These are phyloP conservation scores for Drosophila saltans DNA, from an alignment of 1,140 invertebrate genomes.

Conservation along the genomic window DNA sequence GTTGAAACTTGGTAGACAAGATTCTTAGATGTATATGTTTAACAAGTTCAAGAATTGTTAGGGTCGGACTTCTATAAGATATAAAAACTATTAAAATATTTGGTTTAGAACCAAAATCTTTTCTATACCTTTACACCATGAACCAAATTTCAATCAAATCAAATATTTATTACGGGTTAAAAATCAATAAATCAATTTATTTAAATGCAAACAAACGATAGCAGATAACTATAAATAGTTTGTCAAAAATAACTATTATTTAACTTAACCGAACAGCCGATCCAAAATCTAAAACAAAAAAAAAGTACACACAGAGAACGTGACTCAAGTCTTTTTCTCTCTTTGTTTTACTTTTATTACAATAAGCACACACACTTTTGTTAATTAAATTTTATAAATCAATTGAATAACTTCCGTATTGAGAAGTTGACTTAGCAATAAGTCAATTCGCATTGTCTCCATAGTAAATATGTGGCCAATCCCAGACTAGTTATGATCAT, in stretches of 20 bases:
- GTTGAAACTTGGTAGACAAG: no score
- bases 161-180: no score
- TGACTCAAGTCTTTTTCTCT: not conserved
- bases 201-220: no score
- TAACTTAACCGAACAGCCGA: not conserved
- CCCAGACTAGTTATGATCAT: conserved; percentile 48
- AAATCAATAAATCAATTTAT: no score
- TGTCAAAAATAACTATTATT: not conserved
- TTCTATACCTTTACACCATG: no score
- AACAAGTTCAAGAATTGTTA: no score
- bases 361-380: not conserved
- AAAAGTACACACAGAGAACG: not conserved
- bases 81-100: no score
- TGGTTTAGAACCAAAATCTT: no score
- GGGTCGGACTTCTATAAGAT: no score
- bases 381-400: conserved; percentile 14
- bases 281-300: not conserved
- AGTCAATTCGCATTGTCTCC: conserved; percentile 63
- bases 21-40: no score
- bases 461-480: conserved; percentile 65
- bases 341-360: conserved; percentile 23
- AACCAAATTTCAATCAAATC: no score
- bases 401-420: conserved; percentile 14
- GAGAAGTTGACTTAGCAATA: conserved; percentile 19
- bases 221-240: not conserved